phyloP scores from a whole-genome alignment of 2,113 vertebrate genomes.

The Saguinus imperator region DNA sequence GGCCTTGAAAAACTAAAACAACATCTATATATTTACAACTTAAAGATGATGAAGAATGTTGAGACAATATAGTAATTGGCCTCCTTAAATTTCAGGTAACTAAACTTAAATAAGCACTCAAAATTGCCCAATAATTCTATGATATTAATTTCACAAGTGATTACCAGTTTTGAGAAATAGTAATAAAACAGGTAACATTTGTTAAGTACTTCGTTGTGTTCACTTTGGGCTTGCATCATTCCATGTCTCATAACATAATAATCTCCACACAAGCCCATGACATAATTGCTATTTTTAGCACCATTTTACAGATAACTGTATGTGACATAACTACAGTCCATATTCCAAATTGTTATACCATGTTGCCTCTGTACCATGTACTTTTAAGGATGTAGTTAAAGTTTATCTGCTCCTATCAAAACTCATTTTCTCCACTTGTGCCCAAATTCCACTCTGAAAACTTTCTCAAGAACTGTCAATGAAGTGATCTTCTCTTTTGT shows the following conservation, averaged over 20 bases:
- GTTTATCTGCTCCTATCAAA: not conserved
- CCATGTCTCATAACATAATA: not conserved
- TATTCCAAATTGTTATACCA: not conserved
- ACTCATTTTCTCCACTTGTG: not conserved
- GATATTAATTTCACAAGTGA: not conserved
- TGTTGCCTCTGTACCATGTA: not conserved
- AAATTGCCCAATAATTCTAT: not conserved
- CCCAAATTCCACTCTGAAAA: not conserved
- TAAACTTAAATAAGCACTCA: not conserved
- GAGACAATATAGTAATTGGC: not conserved
- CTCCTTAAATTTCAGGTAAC: not conserved
- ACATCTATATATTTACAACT: not conserved
- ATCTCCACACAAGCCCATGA: not conserved
- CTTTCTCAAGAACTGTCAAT: not conserved
- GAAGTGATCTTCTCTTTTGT: not conserved
- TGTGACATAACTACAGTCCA: not conserved
- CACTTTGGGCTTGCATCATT: not conserved
- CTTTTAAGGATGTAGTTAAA: not conserved
- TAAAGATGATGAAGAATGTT: not conserved
- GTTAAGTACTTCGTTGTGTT: not conserved
- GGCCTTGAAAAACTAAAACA: not conserved
- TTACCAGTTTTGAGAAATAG: not conserved
- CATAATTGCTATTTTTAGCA: not conserved
- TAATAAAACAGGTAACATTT: not conserved
- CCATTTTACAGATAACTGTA: not conserved